Evolutionary conservation across 2,797 vertebrate species (phyloP).

Genomic region (Sebastes itinus): DNA sequence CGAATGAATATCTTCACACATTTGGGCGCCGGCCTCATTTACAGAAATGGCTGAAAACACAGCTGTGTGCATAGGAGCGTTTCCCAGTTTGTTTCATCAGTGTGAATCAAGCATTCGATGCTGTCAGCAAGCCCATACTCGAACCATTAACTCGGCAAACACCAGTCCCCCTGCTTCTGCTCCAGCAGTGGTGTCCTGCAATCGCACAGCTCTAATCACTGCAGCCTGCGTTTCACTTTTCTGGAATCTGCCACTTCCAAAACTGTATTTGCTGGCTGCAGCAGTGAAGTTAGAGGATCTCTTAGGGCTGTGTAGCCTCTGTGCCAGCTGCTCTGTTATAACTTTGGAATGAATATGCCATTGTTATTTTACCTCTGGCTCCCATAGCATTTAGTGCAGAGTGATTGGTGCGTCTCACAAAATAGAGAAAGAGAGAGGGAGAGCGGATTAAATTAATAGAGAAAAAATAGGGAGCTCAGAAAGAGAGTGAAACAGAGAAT

Average conservation of each 20-base stretch:
- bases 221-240: conserved; percentile 27
- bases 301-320: conserved; percentile 46
- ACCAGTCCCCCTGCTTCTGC: conserved; percentile 15
- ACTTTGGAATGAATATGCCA: conserved; percentile 53
- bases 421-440: conserved; percentile 21
- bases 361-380: conserved; percentile 73
- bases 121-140: conserved; percentile 47
- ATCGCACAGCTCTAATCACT: conserved; percentile 42
- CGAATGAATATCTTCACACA: conserved; percentile 58
- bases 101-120: conserved; percentile 42
- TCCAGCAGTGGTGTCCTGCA: conserved; percentile 29
- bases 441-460: conserved; percentile 51
- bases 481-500: conserved; percentile 29
- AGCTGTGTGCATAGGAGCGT: conserved; percentile 15
- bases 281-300: conserved; percentile 47
- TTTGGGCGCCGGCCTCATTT: conserved; percentile 39
- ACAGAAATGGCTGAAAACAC: conserved; percentile 43
- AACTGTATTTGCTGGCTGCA: conserved; percentile 45
- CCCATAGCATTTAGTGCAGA: conserved; percentile 62
- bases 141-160: conserved; percentile 55
- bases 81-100: conserved; percentile 49
- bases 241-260: conserved; percentile 40
- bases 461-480: conserved; percentile 33
- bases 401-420: conserved; percentile 60
- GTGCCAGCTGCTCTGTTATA: conserved; percentile 61